phyloP scores from a whole-genome alignment of 2,888 invertebrate genomes.

The Ischnura elegans region DNA sequence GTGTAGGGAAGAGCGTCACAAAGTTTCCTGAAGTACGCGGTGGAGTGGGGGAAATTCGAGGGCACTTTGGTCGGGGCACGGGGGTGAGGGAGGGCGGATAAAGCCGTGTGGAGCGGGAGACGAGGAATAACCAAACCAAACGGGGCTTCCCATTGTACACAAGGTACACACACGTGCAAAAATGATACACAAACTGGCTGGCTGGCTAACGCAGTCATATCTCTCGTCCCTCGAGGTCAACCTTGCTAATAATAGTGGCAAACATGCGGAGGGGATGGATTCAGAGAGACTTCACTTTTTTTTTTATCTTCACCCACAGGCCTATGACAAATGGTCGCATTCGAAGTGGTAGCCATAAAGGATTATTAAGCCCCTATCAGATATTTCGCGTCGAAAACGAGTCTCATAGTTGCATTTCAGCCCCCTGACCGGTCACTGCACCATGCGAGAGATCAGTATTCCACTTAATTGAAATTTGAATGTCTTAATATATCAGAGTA shows the following conservation, averaged over 20 bases:
- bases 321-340: too few species aligned
- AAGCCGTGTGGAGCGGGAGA: neutral
- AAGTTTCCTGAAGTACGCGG: neutral
- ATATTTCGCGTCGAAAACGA: too few species aligned
- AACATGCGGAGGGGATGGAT: neutral
- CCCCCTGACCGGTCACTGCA: too few species aligned
- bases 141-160: slow-evolving; percentile 26
- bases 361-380: too few species aligned
- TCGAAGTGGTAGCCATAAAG: too few species aligned
- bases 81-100: neutral
- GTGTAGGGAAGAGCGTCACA: neutral
- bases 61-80: neutral
- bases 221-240: neutral
- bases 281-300: too few species aligned
- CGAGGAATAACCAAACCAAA: neutral
- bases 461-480: too few species aligned
- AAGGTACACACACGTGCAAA: neutral
- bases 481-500: too few species aligned
- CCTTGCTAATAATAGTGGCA: neutral
- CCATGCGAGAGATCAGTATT: too few species aligned
- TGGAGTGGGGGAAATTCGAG: neutral
- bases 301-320: too few species aligned
- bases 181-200: too few species aligned
- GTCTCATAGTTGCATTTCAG: too few species aligned
- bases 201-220: neutral